phyloP scores from a whole-genome alignment of 2,113 vertebrate genomes.

The Carlito syrichta region DNA sequence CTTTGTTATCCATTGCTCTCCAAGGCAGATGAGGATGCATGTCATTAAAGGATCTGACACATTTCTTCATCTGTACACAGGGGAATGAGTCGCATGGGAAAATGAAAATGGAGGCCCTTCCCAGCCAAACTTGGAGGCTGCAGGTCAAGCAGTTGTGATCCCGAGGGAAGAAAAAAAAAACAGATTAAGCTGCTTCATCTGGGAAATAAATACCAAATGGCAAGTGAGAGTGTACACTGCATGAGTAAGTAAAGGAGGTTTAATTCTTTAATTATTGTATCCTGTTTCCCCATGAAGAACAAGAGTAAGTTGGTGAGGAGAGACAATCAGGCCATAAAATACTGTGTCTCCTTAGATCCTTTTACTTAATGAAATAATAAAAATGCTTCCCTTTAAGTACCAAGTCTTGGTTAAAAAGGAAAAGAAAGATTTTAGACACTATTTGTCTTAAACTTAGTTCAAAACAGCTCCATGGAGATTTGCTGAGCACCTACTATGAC shows the following conservation, averaged over 20 bases:
- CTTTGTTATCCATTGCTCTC: neutral
- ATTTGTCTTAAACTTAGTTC: neutral
- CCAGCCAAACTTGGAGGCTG: slow-evolving; percentile 33
- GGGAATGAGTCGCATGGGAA: neutral
- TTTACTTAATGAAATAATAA: slow-evolving; percentile 67
- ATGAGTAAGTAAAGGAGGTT: slow-evolving; percentile 75
- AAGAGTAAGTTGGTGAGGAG: slow-evolving; percentile 77
- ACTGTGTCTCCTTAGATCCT: slow-evolving; percentile 68
- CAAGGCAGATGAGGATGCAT: neutral
- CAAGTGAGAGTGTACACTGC: slow-evolving; percentile 75
- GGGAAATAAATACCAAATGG: slow-evolving; percentile 83
- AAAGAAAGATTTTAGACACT: neutral
- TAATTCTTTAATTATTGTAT: slow-evolving; percentile 83
- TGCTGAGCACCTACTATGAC: neutral
- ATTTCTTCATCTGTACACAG: neutral
- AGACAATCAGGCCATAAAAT: slow-evolving; percentile 80
- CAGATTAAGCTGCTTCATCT: slow-evolving; percentile 83
- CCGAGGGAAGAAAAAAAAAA: slow-evolving; percentile 76
- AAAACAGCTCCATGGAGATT: neutral
- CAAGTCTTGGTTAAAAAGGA: slow-evolving; percentile 40
- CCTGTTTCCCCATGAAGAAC: slow-evolving; percentile 79
- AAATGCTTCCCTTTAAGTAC: slow-evolving; percentile 48
- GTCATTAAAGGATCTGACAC: neutral
- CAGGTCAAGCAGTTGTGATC: slow-evolving; percentile 68
- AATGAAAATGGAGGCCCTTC: neutral